Conservation (phyloP, 1,140 invertebrate genomes). For the Phthorimaea operculella region DNA sequence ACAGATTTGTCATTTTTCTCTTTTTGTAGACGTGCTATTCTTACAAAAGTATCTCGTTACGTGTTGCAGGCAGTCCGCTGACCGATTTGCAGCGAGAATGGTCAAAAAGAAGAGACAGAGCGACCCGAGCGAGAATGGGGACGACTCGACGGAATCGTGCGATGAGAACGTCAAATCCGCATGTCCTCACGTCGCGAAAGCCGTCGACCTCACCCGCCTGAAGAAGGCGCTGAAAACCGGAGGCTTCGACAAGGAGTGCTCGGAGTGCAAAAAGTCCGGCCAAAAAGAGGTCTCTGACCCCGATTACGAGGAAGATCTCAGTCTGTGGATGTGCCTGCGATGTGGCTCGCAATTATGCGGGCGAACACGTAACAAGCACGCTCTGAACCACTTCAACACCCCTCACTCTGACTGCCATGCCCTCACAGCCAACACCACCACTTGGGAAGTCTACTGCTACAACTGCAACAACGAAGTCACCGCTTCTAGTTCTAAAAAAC, state of each 20-base stretch:
- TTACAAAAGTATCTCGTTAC: slow-evolving; percentile 64
- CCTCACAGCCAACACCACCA: slow-evolving; percentile 76
- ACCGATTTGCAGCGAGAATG: slow-evolving; percentile 50
- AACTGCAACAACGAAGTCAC: slow-evolving; percentile 73
- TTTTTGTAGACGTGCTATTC: slow-evolving; percentile 61
- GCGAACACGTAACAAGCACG: slow-evolving; percentile 76
- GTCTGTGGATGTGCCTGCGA: slow-evolving; percentile 76
- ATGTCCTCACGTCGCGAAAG: slow-evolving; percentile 78
- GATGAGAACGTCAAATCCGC: slow-evolving; percentile 67
- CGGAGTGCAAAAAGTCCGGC: slow-evolving; percentile 68
- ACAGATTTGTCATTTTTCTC: slow-evolving; percentile 63
- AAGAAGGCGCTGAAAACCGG: slow-evolving; percentile 71
- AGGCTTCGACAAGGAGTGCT: slow-evolving; percentile 71
- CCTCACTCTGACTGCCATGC: slow-evolving; percentile 81
- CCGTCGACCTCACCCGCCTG: slow-evolving; percentile 73
- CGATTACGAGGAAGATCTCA: slow-evolving; percentile 72
- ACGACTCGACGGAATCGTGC: slow-evolving; percentile 73
- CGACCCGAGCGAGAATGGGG: slow-evolving; percentile 68
- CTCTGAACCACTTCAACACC: slow-evolving; percentile 79
- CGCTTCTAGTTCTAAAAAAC: slow-evolving; percentile 70
- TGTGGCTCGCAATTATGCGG: slow-evolving; percentile 84
- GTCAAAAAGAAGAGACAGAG: slow-evolving; percentile 75
- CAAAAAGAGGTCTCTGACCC: slow-evolving; percentile 39
- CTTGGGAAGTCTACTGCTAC: slow-evolving; percentile 82
- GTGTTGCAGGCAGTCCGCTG: slow-evolving; percentile 50